Evolutionary conservation across 30 jellyfish, hydroid and myxozoan species (phyloP), one percentile per base, ranked within the genome.

Genomic region (Clytia hemisphaerica): DNA sequence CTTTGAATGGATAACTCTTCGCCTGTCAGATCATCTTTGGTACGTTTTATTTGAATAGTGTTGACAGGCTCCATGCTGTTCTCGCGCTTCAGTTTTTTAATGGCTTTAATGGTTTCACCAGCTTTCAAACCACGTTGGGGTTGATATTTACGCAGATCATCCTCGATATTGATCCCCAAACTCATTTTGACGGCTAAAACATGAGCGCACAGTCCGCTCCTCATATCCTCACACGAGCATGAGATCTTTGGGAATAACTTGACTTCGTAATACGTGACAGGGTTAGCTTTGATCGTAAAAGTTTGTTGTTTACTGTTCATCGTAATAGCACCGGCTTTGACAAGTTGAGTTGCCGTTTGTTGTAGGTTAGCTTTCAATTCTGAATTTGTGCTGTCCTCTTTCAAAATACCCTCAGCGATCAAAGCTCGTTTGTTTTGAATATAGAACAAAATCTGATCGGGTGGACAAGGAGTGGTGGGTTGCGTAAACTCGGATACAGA

Each of bases 101-200:
- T 48, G 29, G 78, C 25, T 7, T 37, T 65, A 19, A 33, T 27
- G 37, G 37, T 65, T 45, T 16, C 9, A 7, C 44, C 78, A 0
- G 78, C 19, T 36, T 65, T 65, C 29, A 65, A 37, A 2, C 26
- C 40, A 0, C 78, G 74, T 19, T 65, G 78, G 16, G 78, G 78
- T 36, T 65, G 78, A 37, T 65, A 65, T 68, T 65, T 65, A 6
- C 78, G 74, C 87, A 84, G 62, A 28, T 84, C 95, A 61, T 71
- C 77, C 31, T 84, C 95, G 76, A 84, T 84, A 38, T 84, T 86
- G 27, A 84, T 79, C 4, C 95, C 95, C 22, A 84, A 60, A 60
- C 95, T 84, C 45, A 84, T 76, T 62, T 84, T 84, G 2, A 76
- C 95, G n/a, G 95, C 95, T 32, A 84, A 67, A 35, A 84, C 84